These are phyloP conservation scores for Elgonia sp. DNA, from an alignment of 2,888 invertebrate genomes.

Conservation along the genomic window DNA sequence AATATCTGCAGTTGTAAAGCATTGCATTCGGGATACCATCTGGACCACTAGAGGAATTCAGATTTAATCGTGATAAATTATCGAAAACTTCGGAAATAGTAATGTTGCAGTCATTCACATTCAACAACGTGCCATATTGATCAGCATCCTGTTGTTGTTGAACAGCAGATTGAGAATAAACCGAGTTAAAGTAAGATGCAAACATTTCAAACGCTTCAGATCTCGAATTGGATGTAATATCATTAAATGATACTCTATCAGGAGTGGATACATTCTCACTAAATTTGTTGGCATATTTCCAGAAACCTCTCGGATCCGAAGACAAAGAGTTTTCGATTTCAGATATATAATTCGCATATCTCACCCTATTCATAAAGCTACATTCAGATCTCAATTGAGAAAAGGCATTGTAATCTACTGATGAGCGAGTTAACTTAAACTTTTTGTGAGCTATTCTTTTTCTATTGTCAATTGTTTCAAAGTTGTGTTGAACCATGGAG, in stretches of 20 bases:
- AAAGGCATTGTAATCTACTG: not conserved
- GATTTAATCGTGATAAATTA: not conserved
- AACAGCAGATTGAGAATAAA: too few relatives aligned
- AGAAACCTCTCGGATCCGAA: not conserved
- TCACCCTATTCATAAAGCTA: not conserved
- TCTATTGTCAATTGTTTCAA: slow-evolving; percentile 7
- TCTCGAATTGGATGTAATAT: too few relatives aligned
- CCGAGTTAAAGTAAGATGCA: too few relatives aligned
- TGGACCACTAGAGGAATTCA: not conserved
- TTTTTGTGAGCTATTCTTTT: slow-evolving; percentile 16
- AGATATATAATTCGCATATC: not conserved
- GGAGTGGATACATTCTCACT: too few relatives aligned
- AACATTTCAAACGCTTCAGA: too few relatives aligned
- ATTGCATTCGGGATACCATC: not conserved
- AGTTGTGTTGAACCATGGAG: slow-evolving; percentile 6
- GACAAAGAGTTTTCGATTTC: not conserved
- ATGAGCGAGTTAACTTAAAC: not conserved
- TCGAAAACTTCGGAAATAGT: not conserved
- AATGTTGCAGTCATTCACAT: too few relatives aligned
- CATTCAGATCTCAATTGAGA: not conserved
- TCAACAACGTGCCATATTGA: too few relatives aligned
- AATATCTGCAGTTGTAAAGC: not conserved
- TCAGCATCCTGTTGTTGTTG: too few relatives aligned
- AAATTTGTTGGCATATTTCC: not conserved
- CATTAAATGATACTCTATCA: too few relatives aligned